Conservation (phyloP, 2,113 vertebrate genomes). For the Alectura lathami region DNA sequence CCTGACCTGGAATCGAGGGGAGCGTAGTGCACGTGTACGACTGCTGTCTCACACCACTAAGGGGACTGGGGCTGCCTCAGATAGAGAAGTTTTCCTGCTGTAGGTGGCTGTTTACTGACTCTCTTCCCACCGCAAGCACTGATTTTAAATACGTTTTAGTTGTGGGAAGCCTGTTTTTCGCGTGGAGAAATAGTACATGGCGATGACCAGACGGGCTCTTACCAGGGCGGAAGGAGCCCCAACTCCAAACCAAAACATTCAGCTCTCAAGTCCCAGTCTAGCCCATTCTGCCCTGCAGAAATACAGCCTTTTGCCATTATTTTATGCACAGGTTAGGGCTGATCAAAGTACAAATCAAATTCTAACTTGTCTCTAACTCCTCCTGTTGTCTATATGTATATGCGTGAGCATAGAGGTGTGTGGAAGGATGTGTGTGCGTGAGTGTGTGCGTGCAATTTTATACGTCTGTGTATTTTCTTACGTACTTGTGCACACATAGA, state of each 20-base stretch:
- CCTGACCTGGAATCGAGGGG: background rate
- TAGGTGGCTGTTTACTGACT: slow-evolving; percentile 54
- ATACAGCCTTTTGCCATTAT: slow-evolving; percentile 64
- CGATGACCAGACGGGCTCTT: slow-evolving; percentile 56
- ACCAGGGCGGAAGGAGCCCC: slow-evolving; percentile 43
- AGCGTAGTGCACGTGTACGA: background rate
- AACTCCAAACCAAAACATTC: slow-evolving; percentile 69
- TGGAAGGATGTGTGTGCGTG: slow-evolving; percentile 79
- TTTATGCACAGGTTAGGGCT: slow-evolving; percentile 76
- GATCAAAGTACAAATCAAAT: slow-evolving; percentile 80
- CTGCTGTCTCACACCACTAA: slow-evolving; percentile 64
- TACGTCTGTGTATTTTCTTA: slow-evolving; percentile 93
- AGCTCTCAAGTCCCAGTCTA: slow-evolving; percentile 59
- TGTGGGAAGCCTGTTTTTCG: slow-evolving; percentile 73
- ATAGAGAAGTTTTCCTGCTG: slow-evolving; percentile 47
- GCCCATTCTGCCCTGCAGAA: slow-evolving; percentile 57
- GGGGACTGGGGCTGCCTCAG: slow-evolving; percentile 54
- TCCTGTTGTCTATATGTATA: slow-evolving; percentile 86
- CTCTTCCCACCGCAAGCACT: slow-evolving; percentile 78
- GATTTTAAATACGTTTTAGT: slow-evolving; percentile 73
- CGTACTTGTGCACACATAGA: slow-evolving; percentile 93
- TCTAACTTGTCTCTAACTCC: slow-evolving; percentile 86
- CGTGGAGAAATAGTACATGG: slow-evolving; percentile 50
- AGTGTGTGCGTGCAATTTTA: slow-evolving; percentile 81
- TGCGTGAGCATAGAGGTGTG: slow-evolving; percentile 82